These are phyloP conservation scores for Argopecten irradians DNA, from an alignment of 1,140 invertebrate species.

Conservation along the genomic window DNA sequence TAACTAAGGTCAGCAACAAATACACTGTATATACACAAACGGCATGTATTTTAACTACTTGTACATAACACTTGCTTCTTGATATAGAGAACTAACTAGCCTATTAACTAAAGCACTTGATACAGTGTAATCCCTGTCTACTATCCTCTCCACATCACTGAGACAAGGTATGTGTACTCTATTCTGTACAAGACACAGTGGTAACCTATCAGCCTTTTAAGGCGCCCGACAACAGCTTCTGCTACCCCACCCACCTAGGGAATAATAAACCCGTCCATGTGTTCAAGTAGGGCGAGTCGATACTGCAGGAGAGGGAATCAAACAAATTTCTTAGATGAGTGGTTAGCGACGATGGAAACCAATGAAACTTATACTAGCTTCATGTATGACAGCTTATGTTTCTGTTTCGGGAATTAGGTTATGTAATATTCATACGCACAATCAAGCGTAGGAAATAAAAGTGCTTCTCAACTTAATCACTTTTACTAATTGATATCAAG, in stretches of 20 bases:
- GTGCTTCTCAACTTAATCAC: background rate
- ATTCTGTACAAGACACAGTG: background rate
- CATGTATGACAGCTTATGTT: background rate
- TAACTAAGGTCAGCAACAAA: too few species aligned
- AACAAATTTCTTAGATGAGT: background rate
- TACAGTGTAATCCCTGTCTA: background rate
- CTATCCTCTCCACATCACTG: background rate
- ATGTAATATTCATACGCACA: background rate
- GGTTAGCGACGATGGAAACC: background rate
- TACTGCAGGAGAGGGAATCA: background rate
- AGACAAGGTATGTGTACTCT: background rate
- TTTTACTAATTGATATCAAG: background rate
- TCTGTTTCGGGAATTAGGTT: background rate
- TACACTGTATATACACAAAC: too few species aligned
- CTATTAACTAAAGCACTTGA: background rate
- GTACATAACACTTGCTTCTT: too few species aligned
- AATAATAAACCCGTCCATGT: background rate
- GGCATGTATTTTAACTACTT: too few species aligned
- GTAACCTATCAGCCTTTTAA: constrained; percentile 5
- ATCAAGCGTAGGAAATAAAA: background rate
- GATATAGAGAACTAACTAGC: too few species aligned
- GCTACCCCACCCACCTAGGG: background rate
- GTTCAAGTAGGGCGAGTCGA: background rate
- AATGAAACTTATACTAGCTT: background rate
- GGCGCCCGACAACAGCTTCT: background rate